Evolutionary conservation across 2,888 invertebrate genomes (phyloP).

Genomic region (Synergus laeviventris): DNA sequence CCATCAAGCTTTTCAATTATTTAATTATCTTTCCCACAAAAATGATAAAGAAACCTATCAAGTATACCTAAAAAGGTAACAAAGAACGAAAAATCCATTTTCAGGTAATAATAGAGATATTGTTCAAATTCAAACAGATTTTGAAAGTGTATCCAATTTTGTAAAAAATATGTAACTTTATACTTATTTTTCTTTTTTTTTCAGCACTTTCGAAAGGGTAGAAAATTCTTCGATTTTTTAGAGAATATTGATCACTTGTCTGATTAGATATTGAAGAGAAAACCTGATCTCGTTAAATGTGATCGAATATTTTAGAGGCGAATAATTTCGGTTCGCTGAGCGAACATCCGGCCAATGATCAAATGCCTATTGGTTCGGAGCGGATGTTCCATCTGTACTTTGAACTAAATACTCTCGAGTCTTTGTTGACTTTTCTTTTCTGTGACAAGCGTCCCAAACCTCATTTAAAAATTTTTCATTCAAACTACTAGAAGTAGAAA

Average conservation of each 20-base stretch:
- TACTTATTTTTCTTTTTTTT: no score
- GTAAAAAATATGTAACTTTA: no score
- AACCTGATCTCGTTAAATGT: conserved; percentile 22
- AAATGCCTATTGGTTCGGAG: conserved; percentile 34
- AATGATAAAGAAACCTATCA: no score
- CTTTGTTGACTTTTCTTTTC: conserved; percentile 32
- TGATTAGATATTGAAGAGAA: neutral
- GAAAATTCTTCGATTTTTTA: neutral
- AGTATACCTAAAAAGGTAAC: no score
- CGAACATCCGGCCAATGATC: conserved; percentile 37
- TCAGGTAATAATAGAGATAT: neutral
- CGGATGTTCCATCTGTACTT: conserved; percentile 39
- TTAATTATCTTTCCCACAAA: neutral
- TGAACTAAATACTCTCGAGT: conserved; percentile 19
- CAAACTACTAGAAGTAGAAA: neutral
- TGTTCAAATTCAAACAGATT: neutral
- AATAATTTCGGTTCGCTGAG: conserved; percentile 38
- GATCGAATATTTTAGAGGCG: conserved; percentile 30
- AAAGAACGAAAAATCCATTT: no score
- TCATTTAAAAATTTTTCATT: neutral
- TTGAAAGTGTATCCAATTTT: neutral
- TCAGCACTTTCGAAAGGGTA: no score
- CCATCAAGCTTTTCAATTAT: neutral
- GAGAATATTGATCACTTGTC: neutral
- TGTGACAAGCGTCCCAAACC: neutral